These are phyloP conservation scores for Akabosia matsudoensis DNA, from an alignment of 1,140 invertebrate species.

Conservation along the genomic window DNA sequence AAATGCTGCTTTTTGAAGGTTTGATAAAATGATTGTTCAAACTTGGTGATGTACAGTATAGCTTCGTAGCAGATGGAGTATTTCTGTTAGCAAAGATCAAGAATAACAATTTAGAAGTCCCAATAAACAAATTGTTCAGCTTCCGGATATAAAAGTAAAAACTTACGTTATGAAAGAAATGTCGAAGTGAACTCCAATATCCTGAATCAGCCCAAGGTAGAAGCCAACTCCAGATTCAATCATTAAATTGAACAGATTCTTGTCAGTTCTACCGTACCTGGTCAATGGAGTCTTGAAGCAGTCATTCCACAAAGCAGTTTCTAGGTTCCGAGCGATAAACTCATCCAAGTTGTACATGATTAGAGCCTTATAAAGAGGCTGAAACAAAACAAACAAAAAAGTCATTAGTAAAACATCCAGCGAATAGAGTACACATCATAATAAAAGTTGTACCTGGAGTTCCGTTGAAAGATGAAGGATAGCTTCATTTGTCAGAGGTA, in stretches of 20 bases:
- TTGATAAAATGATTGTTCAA: slow-evolving; percentile 12
- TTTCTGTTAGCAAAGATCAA: neutral
- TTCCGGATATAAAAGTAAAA: neutral
- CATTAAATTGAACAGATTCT: slow-evolving; percentile 39
- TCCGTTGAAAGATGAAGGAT: slow-evolving; percentile 35
- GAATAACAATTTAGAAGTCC: neutral
- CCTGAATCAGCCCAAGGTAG: slow-evolving; percentile 44
- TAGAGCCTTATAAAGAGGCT: slow-evolving; percentile 41
- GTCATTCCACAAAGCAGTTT: slow-evolving; percentile 43
- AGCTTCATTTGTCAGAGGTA: slow-evolving; percentile 34
- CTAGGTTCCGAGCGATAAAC: slow-evolving; percentile 34
- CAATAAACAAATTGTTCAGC: neutral
- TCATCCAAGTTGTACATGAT: slow-evolving; percentile 41
- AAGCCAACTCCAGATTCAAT: slow-evolving; percentile 44
- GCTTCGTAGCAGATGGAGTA: slow-evolving; percentile 2
- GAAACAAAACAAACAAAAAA: neutral
- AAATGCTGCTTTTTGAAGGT: slow-evolving; percentile 37
- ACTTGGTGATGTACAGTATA: neutral
- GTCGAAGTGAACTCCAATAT: slow-evolving; percentile 45
- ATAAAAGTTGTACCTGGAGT: slow-evolving; percentile 35
- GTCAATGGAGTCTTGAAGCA: slow-evolving; percentile 45
- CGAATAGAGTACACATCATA: neutral
- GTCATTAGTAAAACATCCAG: neutral
- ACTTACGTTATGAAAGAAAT: slow-evolving; percentile 43
- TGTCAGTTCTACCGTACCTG: slow-evolving; percentile 34